Conservation (phyloP, 2,113 vertebrate species). For the Cygnus atratus region DNA sequence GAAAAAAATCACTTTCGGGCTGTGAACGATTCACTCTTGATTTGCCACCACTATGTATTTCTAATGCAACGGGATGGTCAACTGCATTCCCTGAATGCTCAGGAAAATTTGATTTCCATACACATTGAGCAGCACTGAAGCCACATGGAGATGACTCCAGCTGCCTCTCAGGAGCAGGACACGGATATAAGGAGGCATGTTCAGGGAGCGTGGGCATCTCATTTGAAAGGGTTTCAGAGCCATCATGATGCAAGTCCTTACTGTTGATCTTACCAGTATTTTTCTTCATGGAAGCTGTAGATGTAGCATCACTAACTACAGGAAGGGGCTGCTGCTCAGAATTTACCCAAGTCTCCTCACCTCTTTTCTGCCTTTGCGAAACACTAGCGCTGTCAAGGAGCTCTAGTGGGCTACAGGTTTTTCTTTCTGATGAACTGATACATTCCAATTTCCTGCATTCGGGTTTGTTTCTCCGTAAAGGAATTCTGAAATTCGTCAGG, state of each 20-base stretch:
- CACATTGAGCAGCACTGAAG: not conserved
- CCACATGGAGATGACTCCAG: slow-evolving; percentile 3
- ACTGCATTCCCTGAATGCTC: not conserved
- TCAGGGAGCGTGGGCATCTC: not conserved
- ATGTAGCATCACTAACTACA: not conserved
- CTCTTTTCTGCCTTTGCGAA: slow-evolving; percentile 16
- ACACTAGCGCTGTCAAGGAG: slow-evolving; percentile 31
- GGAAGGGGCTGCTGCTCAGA: not conserved
- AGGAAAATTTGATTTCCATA: not conserved
- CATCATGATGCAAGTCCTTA: not conserved
- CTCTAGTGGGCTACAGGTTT: slow-evolving; percentile 50
- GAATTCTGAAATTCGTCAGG: slow-evolving; percentile 76
- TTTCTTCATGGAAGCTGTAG: not conserved
- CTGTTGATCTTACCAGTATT: not conserved
- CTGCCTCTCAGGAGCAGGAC: not conserved
- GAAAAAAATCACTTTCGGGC: not conserved
- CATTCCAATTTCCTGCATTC: slow-evolving; percentile 25
- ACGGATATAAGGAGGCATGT: not conserved
- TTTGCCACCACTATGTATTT: not conserved
- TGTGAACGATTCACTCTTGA: slow-evolving; percentile 35
- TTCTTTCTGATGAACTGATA: slow-evolving; percentile 37
- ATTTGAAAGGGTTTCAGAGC: slow-evolving; percentile 21
- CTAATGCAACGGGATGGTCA: not conserved
- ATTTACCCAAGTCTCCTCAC: slow-evolving; percentile 23
- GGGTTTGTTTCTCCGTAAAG: slow-evolving; percentile 68